These are phyloP conservation scores for Diaperis boleti DNA, from an alignment of 2,888 invertebrate species.

Conservation along the genomic window DNA sequence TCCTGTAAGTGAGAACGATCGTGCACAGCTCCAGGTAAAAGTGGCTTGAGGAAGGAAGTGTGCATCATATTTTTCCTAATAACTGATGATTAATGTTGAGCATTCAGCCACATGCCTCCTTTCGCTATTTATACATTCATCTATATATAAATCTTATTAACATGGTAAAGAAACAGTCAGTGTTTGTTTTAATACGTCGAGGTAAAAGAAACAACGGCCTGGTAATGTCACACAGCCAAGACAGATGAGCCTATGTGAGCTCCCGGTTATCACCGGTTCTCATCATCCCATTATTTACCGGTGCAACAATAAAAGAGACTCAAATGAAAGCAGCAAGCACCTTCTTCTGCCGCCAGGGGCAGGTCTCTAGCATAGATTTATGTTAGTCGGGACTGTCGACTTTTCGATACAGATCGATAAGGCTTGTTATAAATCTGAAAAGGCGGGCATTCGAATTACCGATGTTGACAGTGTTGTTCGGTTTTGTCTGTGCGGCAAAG, in stretches of 20 bases:
- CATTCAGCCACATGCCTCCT: slow-evolving; percentile 24
- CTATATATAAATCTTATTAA: slow-evolving; percentile 39
- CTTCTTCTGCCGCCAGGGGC: slow-evolving; percentile 54
- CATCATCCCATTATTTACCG: slow-evolving; percentile 59
- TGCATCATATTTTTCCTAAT: slow-evolving; percentile 30
- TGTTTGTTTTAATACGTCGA: slow-evolving; percentile 38
- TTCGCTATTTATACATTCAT: slow-evolving; percentile 31
- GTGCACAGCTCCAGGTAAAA: background rate
- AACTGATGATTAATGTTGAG: slow-evolving; percentile 31
- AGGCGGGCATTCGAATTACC: slow-evolving; percentile 47
- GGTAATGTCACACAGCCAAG: slow-evolving; percentile 46
- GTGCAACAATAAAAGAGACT: slow-evolving; percentile 55
- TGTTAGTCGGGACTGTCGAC: slow-evolving; percentile 44
- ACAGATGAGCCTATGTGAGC: slow-evolving; percentile 49
- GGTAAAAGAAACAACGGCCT: slow-evolving; percentile 44
- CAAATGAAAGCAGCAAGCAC: slow-evolving; percentile 50
- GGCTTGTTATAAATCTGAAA: slow-evolving; percentile 47
- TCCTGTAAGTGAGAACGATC: slow-evolving; percentile 4
- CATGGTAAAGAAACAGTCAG: slow-evolving; percentile 20
- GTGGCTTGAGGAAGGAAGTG: slow-evolving; percentile 23
- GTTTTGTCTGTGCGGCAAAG: slow-evolving; percentile 27
- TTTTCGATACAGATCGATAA: slow-evolving; percentile 50
- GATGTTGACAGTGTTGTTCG: slow-evolving; percentile 45
- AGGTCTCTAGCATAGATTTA: slow-evolving; percentile 50
- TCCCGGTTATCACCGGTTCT: slow-evolving; percentile 55